Conservation (phyloP, 2,797 vertebrate species). For the Dicrostonyx torquatus region DNA sequence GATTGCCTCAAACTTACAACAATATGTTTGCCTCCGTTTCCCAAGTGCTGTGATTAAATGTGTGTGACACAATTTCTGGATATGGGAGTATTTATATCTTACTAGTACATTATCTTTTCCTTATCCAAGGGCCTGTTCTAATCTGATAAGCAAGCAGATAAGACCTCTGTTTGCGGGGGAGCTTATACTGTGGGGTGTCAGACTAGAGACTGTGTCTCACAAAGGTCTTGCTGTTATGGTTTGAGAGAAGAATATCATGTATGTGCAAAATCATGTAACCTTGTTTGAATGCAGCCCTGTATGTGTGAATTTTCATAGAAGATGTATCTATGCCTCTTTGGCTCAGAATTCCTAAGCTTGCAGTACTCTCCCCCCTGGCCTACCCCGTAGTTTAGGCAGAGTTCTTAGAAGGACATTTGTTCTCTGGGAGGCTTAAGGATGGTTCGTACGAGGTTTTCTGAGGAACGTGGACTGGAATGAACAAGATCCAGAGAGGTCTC, state of each 20-base stretch:
- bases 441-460: background rate
- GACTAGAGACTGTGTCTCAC: background rate
- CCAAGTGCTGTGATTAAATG: background rate
- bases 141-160: background rate
- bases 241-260: background rate
- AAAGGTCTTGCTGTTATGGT: background rate
- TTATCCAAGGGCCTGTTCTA: background rate
- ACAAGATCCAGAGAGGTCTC: background rate
- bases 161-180: background rate
- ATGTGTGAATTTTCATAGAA: background rate
- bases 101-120: background rate
- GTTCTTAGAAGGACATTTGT: background rate
- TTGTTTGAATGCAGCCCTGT: background rate
- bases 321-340: no score
- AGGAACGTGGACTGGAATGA: fast-evolving
- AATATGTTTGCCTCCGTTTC: background rate
- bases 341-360: background rate
- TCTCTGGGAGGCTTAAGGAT: background rate
- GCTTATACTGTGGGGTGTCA: background rate
- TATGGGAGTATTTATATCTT: background rate
- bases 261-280: background rate
- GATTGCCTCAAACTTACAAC: background rate
- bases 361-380: background rate
- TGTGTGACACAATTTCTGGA: background rate
- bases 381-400: background rate